phyloP scores from a whole-genome alignment of 2,797 vertebrate genomes.

The Pelodytes ibericus region DNA sequence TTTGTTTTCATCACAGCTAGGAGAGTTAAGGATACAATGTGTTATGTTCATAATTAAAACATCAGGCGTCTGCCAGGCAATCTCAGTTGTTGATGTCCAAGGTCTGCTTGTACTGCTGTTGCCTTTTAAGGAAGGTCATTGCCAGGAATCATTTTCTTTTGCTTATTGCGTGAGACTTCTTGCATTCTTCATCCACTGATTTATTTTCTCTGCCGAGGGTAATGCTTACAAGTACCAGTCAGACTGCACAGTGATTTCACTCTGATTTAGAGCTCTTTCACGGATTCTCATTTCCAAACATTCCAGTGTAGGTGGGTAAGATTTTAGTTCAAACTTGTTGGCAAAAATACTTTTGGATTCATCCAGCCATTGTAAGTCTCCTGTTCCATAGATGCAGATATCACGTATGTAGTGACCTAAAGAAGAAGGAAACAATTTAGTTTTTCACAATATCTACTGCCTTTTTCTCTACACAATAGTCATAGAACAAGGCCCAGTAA shows the following conservation, averaged over 20 bases:
- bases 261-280: conserved; percentile 71
- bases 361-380: conserved; percentile 73
- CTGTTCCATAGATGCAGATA: conserved; percentile 75
- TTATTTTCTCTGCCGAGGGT: conserved; percentile 1
- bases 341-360: conserved; percentile 70
- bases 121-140: conserved; percentile 39
- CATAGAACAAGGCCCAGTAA: too few species aligned
- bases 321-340: conserved; percentile 76
- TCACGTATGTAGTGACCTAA: conserved; percentile 71
- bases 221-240: conserved; percentile 65
- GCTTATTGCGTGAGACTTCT: not conserved
- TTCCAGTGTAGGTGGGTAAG: conserved; percentile 72
- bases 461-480: too few species aligned
- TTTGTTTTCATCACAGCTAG: not conserved
- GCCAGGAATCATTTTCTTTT: conserved; percentile 6
- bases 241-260: conserved; percentile 63
- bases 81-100: conserved; percentile 12
- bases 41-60: conserved; percentile 1
- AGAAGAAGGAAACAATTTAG: too few species aligned
- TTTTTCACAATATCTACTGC: too few species aligned
- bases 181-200: conserved; percentile 13
- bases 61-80: conserved; percentile 6
- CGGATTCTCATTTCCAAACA: conserved; percentile 73
- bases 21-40: not conserved
- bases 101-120: conserved; percentile 24